Base-by-base conservation (phyloP, 2,113 vertebrate genomes). In the Oryzias woworae region DNA sequence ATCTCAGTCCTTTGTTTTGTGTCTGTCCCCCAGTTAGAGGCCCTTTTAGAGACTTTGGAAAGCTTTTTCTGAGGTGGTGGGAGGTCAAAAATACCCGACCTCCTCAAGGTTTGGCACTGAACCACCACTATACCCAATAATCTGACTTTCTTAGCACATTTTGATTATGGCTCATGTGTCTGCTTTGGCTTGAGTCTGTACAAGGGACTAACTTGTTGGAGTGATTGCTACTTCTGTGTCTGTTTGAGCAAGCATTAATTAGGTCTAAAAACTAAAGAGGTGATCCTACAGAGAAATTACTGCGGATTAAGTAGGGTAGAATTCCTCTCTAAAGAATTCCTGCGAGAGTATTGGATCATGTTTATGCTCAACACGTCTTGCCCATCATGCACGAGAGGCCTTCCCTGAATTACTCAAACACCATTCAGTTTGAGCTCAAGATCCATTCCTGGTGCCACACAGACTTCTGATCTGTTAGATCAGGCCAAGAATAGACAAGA, bases 101-200 rank as follows among this genome's bases (percentile, higher is more conserved):
- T 36, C 8, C 36, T 36, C 36, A 36, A 36, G 36, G 10, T 36
- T 59, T 62, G 53, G 67, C 45, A 72, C 78, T 61, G 24, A 71
- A 16, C 28, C 5, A 13, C 62, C 20, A 45, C 59, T 80, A 1
- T 1, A 14, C 43, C 41, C 45, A 18, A 44, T 14, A 71, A 54
- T 14, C 23, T 14, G 43, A 44, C 45, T 6, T 4, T 64, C 51
- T 61, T 31, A 28, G 56, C 56, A 44, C 57, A 57, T 58, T 83
- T 81, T 75, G 62, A 85, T 85, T 78, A 70, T 59, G 18, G 51
- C 78, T 64, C 50, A 15, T 3, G 20, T 65, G 69, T 4, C 52
- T 51, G 48, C 76, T 85, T 75, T 82, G 69, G 22, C 17, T 84
- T 72, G 28, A 14, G 51, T 87, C 81, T 86, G 73, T 75, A 84